Base-by-base conservation (phyloP, 2,797 vertebrate species). In the Girardinus metallicus region DNA sequence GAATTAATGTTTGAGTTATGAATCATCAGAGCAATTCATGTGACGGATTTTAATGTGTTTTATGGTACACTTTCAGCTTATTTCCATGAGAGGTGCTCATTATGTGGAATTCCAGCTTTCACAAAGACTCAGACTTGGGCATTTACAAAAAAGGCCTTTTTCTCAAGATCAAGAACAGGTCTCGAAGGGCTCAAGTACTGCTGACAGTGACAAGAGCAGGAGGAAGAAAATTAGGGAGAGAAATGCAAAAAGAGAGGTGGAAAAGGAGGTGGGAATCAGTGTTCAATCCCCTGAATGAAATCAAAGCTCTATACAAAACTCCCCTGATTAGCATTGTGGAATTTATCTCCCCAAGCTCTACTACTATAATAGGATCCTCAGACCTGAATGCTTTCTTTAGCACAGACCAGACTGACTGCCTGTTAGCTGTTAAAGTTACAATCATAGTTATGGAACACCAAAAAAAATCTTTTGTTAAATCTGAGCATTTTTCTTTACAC, bases 281-380 rank as follows among this genome's bases (percentile, higher is more conserved):
- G 81, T 80, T 82, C 78, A 86, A 86, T 89, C 77, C 89, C 75
- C 87, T 92, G 89, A 94, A 92, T 92, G 87, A 91, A 93, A 94
- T 92, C 93, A 92, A 91, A 93, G 93, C 92, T 88, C 79, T 75
- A 87, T 85, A 93, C 90, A 93, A 89, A 92, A 92, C 86, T 93
- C 79, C 82, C 86, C 80, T 94, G 93, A 94, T 94, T 94, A 94
- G 86, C 90, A 86, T 88, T 90, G 89, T 90, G 83, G 83, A 90
- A 91, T 92, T 90, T 92, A 93, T 92, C 89, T 92, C 89, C 85
- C 85, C 82, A 70, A 85, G 87, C 83, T 87, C 73, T 76, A 77
- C 83, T 89, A 71, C 86, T 84, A 82, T 89, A 75, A n/a, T 73
- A 79, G 84, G 84, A 93, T 83, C 74, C 82, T 86, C 41, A 84